Percentiles rank a stretch among this genome's conserved stretches.
Conservation (phyloP, 2,797 vertebrate genomes). For the Gobio occitaniae region DNA sequence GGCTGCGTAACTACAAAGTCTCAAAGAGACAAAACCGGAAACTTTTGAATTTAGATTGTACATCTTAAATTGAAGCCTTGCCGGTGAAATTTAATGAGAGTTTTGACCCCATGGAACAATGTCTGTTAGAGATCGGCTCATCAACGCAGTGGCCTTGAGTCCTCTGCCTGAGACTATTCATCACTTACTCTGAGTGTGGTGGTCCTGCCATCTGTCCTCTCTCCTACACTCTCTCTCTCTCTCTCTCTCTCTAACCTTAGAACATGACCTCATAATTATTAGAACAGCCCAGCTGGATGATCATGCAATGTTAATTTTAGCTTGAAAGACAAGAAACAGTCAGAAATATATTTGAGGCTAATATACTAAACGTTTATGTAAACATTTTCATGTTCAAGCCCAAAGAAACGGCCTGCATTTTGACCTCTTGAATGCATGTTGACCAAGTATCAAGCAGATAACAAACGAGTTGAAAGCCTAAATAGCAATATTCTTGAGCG, state of each 20-base stretch:
- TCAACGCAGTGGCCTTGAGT: constrained; percentile 3
- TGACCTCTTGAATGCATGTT: not conserved
- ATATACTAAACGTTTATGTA: not conserved
- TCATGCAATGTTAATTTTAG: constrained; percentile 25
- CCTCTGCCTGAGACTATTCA: constrained; percentile 37
- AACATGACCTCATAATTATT: constrained; percentile 35
- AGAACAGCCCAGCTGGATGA: constrained; percentile 32
- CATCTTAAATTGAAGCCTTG: not conserved
- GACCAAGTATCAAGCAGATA: constrained; percentile 1
- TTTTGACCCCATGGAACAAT: constrained; percentile 19
- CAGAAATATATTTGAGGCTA: not conserved
- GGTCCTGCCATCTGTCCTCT: constrained; percentile 40
- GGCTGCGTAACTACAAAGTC: constrained; percentile 23
- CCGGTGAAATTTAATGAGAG: constrained; percentile 24
- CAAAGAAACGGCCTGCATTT: not conserved
- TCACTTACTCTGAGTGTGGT: constrained; percentile 32
- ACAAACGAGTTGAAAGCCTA: not conserved
- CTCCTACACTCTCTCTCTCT: constrained; percentile 29
- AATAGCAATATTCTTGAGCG: constrained; percentile 26
- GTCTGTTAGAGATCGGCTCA: not conserved
- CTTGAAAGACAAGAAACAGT: not conserved
- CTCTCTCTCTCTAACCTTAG: constrained; percentile 32
- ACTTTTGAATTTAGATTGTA: constrained; percentile 3
- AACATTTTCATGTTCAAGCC: not conserved
- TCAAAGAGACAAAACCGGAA: constrained; percentile 6